Base-by-base conservation (phyloP, 2,797 vertebrate species). In the Harpagifer antarcticus region DNA sequence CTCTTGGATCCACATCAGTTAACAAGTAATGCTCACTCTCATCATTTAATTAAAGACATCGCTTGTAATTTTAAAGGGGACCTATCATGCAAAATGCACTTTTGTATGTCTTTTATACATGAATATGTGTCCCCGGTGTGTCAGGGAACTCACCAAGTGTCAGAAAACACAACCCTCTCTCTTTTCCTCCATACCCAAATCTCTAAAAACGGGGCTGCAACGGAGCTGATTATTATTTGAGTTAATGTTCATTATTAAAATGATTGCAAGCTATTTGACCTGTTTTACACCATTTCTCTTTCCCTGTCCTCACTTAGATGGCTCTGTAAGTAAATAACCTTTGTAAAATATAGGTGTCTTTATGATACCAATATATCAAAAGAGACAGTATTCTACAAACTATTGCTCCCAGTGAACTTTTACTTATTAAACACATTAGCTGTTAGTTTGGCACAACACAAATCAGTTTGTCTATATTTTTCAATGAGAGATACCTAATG, bases 231-330 rank as follows among this genome's bases (percentile, higher is more conserved):
- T 27, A 27, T 27, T 27, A 27, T 27, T 27, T 27, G 23, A 27
- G 60, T 14, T 12, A 6, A 33, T 52, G 33, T 42, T 50, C 40
- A 52, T 19, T 37, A 52, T 53, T 12, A 6, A 14, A 37, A 64
- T 43, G 23, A 45, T 31, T 47, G 20, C 43, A 20, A n/a, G 7
- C 20, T 45, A 27, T 14, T 45, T 3, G 20, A 45, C 13, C 16
- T 37, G 37, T 40, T 57, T 16, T 17, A 37, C 33, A n/a, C 10
- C 10, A 23, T 61, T 62, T 62, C 1, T 62, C 44, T 48, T 48
- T 33, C 59, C 7, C 23, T 62, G 23, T 49, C 48, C 33, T 65
- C 48, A 65, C 62, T 55, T 52, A 52, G 33, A 43, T 42, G 62
- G 15, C 19, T 23, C 19, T 65, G 63, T 65, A 53, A 66, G 52